Conservation (phyloP, 2,797 vertebrate species). For the Protonibea diacanthus region DNA sequence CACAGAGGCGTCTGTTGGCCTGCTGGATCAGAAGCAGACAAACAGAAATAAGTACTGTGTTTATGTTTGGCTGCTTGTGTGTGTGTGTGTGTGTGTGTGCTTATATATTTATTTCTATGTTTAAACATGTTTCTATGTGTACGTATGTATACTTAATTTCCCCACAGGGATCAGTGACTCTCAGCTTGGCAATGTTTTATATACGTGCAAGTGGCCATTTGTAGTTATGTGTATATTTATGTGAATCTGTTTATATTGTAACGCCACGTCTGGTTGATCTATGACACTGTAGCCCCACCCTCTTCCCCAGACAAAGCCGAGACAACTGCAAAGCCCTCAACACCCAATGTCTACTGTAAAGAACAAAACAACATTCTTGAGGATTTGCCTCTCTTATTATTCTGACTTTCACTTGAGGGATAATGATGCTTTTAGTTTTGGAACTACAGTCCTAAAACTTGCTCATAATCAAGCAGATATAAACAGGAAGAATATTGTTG, state of each 20-base stretch:
- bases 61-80: constrained; percentile 40
- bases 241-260: constrained; percentile 12
- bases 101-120: constrained; percentile 46
- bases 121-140: constrained; percentile 40
- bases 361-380: not conserved
- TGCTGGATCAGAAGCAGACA: constrained; percentile 57
- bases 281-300: not conserved
- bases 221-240: not conserved
- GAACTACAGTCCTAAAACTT: not conserved
- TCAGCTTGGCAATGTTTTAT: constrained; percentile 3
- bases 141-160: constrained; percentile 45
- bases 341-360: too few species aligned
- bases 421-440: not conserved
- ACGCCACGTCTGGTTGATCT: not conserved
- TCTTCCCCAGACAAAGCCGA: not conserved
- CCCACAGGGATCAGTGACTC: constrained; percentile 59
- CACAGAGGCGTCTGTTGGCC: constrained; percentile 55
- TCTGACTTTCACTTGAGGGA: not conserved
- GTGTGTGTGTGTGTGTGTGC: constrained; percentile 25
- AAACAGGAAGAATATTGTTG: not conserved
- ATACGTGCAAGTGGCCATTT: not conserved
- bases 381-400: not conserved
- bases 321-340: too few species aligned
- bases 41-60: constrained; percentile 54
- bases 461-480: not conserved